Evolutionary conservation across 2,113 vertebrate genomes (phyloP).

Genomic region (Nibea coibor): DNA sequence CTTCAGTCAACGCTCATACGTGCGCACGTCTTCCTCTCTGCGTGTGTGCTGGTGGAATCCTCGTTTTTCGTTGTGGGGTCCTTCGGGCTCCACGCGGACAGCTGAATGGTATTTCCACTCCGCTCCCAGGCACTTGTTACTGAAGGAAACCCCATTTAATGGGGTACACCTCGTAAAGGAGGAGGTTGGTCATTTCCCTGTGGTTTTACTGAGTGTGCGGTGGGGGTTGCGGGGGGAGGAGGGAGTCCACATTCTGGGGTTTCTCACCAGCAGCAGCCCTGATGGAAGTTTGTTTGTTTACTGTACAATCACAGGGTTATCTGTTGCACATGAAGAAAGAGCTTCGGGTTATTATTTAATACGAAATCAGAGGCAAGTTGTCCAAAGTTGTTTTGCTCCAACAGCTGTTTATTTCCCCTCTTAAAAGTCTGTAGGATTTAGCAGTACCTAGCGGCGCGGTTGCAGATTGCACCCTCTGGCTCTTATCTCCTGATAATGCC

Average conservation of each 20-base stretch:
- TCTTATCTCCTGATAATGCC: too few species aligned
- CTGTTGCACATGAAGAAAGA: background rate
- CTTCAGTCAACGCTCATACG: slow-evolving; percentile 2
- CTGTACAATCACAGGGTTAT: background rate
- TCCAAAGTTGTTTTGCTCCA: background rate
- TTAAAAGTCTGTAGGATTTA: background rate
- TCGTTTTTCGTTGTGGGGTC: slow-evolving; percentile 65
- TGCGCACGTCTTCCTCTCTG: slow-evolving; percentile 30
- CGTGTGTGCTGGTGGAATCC: slow-evolving; percentile 55
- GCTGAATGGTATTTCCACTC: slow-evolving; percentile 55
- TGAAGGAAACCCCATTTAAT: slow-evolving; percentile 67
- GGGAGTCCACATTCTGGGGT: slow-evolving; percentile 2
- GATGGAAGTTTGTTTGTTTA: background rate
- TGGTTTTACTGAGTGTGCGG: slow-evolving; percentile 22
- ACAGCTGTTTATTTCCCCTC: background rate
- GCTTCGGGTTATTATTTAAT: background rate
- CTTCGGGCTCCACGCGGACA: slow-evolving; percentile 40
- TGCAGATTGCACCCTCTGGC: too few species aligned
- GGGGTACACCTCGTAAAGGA: slow-evolving; percentile 61
- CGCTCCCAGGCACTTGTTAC: slow-evolving; percentile 45
- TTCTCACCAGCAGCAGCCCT: background rate
- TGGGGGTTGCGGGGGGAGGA: background rate
- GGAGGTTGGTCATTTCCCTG: slow-evolving; percentile 2
- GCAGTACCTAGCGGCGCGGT: background rate
- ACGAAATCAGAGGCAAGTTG: background rate